These are phyloP conservation scores for Ornithoptera alexandrae DNA, from an alignment of 2,888 invertebrate genomes.

Conservation along the genomic window DNA sequence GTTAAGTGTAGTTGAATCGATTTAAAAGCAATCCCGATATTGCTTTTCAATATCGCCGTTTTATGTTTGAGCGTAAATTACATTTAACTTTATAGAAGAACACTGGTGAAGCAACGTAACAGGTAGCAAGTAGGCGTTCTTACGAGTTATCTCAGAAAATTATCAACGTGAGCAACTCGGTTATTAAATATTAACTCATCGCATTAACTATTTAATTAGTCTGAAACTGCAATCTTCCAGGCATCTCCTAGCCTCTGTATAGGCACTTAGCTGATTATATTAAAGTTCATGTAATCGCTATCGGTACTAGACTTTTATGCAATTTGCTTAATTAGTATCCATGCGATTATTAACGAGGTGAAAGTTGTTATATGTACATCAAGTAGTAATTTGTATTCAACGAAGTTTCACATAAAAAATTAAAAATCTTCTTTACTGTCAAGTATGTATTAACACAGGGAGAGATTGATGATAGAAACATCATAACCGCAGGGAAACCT, in stretches of 20 bases:
- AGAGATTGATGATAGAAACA: neutral
- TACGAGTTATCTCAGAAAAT: constrained; percentile 48
- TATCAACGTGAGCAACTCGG: constrained; percentile 42
- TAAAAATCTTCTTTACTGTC: neutral
- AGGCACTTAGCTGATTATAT: constrained; percentile 18
- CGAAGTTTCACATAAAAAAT: neutral
- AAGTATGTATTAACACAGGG: neutral
- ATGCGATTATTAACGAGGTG: constrained; percentile 28
- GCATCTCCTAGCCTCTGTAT: constrained; percentile 13
- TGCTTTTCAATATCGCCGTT: constrained; percentile 20
- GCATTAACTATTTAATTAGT: constrained; percentile 44
- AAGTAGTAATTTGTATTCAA: constrained; percentile 18
- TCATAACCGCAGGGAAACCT: neutral
- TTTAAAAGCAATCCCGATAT: constrained; percentile 24
- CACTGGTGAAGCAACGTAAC: constrained; percentile 32
- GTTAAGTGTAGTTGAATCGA: constrained; percentile 24
- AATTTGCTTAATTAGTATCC: constrained; percentile 28
- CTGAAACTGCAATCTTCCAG: constrained; percentile 29
- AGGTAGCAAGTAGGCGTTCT: constrained; percentile 55
- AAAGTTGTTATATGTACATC: constrained; percentile 25
- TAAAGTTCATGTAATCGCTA: constrained; percentile 24
- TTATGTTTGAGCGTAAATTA: constrained; percentile 13
- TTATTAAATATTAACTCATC: constrained; percentile 45
- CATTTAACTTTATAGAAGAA: constrained; percentile 11
- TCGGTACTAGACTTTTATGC: constrained; percentile 21